Percentiles rank a stretch among this genome's conserved stretches.
phyloP scores from a whole-genome alignment of 2,888 invertebrate genomes.

The Dynastes hyllus region DNA sequence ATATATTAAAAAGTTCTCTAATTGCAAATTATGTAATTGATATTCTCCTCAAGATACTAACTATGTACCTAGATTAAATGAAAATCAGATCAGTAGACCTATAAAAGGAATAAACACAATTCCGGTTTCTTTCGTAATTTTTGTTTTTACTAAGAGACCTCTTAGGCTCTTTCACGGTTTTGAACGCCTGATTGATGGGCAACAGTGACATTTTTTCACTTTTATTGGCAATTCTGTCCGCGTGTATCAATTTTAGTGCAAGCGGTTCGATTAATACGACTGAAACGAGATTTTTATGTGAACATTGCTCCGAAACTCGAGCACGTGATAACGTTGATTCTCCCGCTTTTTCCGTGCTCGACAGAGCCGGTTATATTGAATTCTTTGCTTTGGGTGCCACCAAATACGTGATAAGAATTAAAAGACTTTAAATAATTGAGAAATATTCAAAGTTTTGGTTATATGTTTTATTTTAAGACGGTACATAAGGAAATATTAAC shows the following conservation, averaged over 20 bases:
- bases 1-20: background rate
- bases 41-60: constrained; percentile 4
- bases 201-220: constrained; percentile 59
- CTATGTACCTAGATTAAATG: background rate
- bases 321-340: constrained; percentile 60
- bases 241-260: constrained; percentile 62
- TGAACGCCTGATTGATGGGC: constrained; percentile 49
- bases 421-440: too few species aligned
- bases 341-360: constrained; percentile 50
- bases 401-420: background rate
- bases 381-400: background rate
- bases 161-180: constrained; percentile 23
- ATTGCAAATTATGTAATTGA: background rate
- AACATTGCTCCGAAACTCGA: constrained; percentile 63
- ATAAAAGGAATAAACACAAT: background rate
- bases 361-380: constrained; percentile 14
- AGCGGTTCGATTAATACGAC: constrained; percentile 61
- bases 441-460: too few species aligned
- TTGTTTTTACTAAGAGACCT: constrained; percentile 23
- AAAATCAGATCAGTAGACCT: background rate
- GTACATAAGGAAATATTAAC: too few species aligned
- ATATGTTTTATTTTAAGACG: background rate
- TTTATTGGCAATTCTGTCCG: constrained; percentile 61
- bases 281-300: constrained; percentile 64
- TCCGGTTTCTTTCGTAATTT: constrained; percentile 1